Evolutionary conservation across 2,797 vertebrate species (phyloP).

Genomic region (Melanogrammus aeglefinus): DNA sequence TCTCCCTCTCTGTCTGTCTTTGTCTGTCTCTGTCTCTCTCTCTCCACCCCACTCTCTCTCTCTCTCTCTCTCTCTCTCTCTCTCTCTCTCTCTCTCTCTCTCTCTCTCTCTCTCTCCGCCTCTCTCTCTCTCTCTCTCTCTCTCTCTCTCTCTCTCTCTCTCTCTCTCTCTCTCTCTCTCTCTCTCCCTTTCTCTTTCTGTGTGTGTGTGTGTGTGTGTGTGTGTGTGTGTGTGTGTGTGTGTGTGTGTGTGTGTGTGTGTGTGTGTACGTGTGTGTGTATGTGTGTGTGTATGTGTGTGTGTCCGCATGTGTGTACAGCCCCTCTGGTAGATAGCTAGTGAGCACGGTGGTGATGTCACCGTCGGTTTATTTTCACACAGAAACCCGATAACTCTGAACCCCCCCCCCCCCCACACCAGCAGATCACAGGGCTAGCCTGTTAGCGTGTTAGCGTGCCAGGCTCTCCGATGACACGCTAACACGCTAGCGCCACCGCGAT

Average conservation of each 20-base stretch:
- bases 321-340: constrained; percentile 44
- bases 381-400: constrained; percentile 67
- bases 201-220: not conserved
- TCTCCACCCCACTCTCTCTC: too few species aligned
- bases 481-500: constrained; percentile 63
- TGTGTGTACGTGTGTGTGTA: constrained; percentile 18
- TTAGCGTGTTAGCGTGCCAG: constrained; percentile 41
- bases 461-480: constrained; percentile 68
- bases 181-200: too few species aligned
- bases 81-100: too few species aligned
- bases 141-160: too few species aligned
- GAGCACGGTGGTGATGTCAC: constrained; percentile 67
- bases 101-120: too few species aligned
- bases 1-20: too few species aligned
- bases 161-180: too few species aligned
- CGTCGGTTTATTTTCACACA: constrained; percentile 65
- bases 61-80: too few species aligned
- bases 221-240: not conserved
- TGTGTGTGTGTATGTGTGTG: too few species aligned
- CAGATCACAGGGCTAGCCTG: constrained; percentile 48
- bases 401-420: constrained; percentile 49
- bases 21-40: too few species aligned
- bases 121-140: too few species aligned
- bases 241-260: constrained; percentile 34
- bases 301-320: constrained; percentile 16